phyloP scores from a whole-genome alignment of 2,797 vertebrate genomes.

The Typhlichthys subterraneus region DNA sequence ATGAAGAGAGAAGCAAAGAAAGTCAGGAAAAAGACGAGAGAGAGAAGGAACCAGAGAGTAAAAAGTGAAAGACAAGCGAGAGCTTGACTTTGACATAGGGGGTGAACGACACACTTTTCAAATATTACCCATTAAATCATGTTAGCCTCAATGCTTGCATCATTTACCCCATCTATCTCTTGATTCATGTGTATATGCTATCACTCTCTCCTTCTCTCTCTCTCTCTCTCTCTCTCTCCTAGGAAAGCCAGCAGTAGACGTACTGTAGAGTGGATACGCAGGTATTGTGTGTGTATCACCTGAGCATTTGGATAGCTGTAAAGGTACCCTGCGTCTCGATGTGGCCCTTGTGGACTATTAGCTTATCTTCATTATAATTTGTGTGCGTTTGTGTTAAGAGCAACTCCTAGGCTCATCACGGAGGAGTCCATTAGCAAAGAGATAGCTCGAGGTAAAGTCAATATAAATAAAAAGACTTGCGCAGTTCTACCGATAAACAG shows the following conservation, averaged over 20 bases:
- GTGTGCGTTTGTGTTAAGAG: no score
- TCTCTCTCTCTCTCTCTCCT: no score
- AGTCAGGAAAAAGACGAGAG: neutral
- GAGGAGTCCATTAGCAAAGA: conserved; percentile 28
- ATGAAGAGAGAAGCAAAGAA: neutral
- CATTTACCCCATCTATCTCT: neutral
- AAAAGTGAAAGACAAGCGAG: conserved; percentile 12
- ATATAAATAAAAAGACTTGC: conserved; percentile 32
- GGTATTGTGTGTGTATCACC: no score
- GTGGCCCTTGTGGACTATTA: no score
- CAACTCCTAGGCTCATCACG: neutral
- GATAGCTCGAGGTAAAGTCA: conserved; percentile 18
- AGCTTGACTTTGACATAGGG: conserved; percentile 38
- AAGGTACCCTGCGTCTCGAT: no score
- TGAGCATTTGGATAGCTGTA: no score
- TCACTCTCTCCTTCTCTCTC: neutral
- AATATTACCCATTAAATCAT: conserved; percentile 41
- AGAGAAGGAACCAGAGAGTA: neutral
- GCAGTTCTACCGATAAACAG: conserved; percentile 39
- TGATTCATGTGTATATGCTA: neutral
- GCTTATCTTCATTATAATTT: no score
- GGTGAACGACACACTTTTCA: conserved; percentile 33
- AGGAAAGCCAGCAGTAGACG: no score
- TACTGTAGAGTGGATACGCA: no score
- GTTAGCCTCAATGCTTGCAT: conserved; percentile 1